A percentile compares a stretch with the other conserved stretches of the same genome.
phyloP scores from a whole-genome alignment of 2,797 vertebrate species.

The Staurois parvus region DNA sequence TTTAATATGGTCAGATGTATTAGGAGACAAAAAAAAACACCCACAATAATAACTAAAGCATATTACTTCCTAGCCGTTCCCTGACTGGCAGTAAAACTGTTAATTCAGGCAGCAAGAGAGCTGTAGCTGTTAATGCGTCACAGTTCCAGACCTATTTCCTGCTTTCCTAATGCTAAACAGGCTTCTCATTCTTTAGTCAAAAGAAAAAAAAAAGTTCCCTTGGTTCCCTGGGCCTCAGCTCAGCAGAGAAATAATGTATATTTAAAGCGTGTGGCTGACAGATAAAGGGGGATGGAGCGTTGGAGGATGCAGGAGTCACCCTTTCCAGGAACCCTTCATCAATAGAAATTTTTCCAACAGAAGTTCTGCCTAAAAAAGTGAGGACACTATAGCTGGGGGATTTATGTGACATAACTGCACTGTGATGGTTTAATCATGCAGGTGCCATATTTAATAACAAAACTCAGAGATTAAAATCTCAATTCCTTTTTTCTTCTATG shows the following conservation, averaged over 20 bases:
- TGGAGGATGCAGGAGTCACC: background rate
- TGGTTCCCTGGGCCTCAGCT: conserved; percentile 27
- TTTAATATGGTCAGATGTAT: background rate
- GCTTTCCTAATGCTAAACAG: conserved; percentile 61
- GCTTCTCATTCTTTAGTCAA: conserved; percentile 59
- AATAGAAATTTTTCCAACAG: background rate
- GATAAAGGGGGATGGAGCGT: background rate
- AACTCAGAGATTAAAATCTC: too few species aligned
- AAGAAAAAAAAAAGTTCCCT: conserved; percentile 32
- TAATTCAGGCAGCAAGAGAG: conserved; percentile 22
- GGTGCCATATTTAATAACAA: too few species aligned
- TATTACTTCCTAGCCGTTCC: background rate
- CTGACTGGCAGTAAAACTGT: conserved; percentile 18
- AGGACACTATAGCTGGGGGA: background rate
- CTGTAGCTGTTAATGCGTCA: conserved; percentile 56
- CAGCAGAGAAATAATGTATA: conserved; percentile 22
- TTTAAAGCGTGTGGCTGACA: conserved; percentile 3
- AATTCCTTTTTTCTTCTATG: too few species aligned
- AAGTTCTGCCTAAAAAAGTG: background rate
- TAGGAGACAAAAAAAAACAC: background rate
- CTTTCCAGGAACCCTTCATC: background rate
- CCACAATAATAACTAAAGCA: background rate
- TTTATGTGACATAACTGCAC: background rate
- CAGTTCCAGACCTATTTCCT: conserved; percentile 58
- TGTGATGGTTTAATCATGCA: background rate